Evolutionary conservation across 2,888 invertebrate species (phyloP), one percentile per base, ranked within the genome.

Genomic region (Galerucella nymphaeae): DNA sequence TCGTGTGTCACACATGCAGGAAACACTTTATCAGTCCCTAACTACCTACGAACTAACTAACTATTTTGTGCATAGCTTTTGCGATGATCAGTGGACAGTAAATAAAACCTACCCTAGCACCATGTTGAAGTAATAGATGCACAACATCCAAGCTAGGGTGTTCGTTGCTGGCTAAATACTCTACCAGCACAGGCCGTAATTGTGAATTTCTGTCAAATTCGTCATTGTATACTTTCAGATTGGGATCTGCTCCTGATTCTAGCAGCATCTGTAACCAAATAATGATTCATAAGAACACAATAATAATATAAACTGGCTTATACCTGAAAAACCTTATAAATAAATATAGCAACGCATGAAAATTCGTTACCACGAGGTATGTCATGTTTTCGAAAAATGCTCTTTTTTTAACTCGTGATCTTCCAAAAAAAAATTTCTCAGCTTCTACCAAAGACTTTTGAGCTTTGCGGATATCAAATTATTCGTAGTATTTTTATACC

Each of bases 91-190:
- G 50, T 13, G 18, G 11, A 41, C 13, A n/a, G 18, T 38, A 57
- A 59, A 48, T n/a, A 16, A 6, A 14, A 72, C 66, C 53, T 61
- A 92, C 93, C 85, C 92, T 90, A 6, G 96, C 94, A 0, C 96
- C 96, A 81, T 94, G 91, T 82, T 91, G 89, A 5, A 96, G 88
- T 75, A 96, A 85, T 71, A 93, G 83, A 9, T 90, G 87, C 0
- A 96, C 90, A 10, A 96, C 89, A 18, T 90, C 90, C 0, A 89
- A 87, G 50, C 90, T 90, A 0, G 93, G 93, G 62, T 90, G 90
- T n/a, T 90, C 88, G 81, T 93, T 93, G 78, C 93, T 93, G 1
- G 93, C 92, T 14, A 96, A 88, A 84, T 96, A 96, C 84, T 96
- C 96, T 0, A 94, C 94, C 1, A 96, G 87, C 0, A 95, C 93